A percentile compares a stretch with the other conserved stretches of the same genome.
phyloP scores from a whole-genome alignment of 2,113 vertebrate species.

The Crotalus horridus region DNA sequence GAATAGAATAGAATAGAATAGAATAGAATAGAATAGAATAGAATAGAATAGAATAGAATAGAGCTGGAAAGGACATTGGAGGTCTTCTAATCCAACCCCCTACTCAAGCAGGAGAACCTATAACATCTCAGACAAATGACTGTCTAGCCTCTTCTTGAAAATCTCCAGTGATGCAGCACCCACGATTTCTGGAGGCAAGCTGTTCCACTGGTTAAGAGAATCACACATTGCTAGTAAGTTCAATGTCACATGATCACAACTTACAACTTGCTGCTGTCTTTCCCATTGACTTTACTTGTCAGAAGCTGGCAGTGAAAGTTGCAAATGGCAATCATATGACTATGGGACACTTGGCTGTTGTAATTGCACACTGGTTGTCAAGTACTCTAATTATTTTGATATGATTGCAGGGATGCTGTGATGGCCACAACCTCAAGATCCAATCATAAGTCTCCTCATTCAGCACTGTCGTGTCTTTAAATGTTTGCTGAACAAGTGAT shows the following conservation, averaged over 20 bases:
- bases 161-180: too few relatives aligned
- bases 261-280: neutral
- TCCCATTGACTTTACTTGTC: neutral
- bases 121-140: too few relatives aligned
- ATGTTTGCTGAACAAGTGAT: neutral
- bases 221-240: neutral
- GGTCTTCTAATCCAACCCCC: too few relatives aligned
- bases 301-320: too few relatives aligned
- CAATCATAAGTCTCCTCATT: neutral
- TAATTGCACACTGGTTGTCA: neutral
- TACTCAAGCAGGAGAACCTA: too few relatives aligned
- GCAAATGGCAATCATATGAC: neutral
- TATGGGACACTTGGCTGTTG: neutral
- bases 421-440: neutral
- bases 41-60: too few relatives aligned
- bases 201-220: neutral
- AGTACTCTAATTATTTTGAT: neutral
- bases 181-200: too few relatives aligned
- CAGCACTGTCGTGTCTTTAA: neutral
- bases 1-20: too few relatives aligned
- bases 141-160: too few relatives aligned
- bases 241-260: neutral
- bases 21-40: too few relatives aligned
- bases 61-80: too few relatives aligned
- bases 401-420: neutral